A percentile compares a stretch with the other conserved stretches of the same genome.
phyloP scores from a whole-genome alignment of 2,113 vertebrate species.

The Salvator merianae region DNA sequence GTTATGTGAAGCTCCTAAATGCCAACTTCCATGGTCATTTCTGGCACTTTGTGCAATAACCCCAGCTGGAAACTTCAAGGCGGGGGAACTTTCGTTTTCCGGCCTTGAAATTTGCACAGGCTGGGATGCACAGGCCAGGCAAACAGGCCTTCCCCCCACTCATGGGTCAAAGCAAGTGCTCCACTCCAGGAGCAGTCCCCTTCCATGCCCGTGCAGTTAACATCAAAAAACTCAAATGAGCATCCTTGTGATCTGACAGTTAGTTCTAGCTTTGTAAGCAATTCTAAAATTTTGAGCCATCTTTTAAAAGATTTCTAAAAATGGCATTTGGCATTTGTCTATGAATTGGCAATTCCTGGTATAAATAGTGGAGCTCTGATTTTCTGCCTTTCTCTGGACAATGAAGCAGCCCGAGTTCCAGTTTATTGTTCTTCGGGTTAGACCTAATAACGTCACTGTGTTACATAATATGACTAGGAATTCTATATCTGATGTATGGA shows the following conservation, averaged over 20 bases:
- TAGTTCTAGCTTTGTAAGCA: background rate
- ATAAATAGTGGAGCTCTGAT: background rate
- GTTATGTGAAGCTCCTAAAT: no score
- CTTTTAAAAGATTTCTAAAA: no score
- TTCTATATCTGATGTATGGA: background rate
- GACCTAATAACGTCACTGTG: background rate
- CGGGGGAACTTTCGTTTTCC: no score
- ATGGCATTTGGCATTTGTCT: background rate
- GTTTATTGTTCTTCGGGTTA: background rate
- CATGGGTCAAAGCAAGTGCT: no score
- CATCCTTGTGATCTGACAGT: background rate
- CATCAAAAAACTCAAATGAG: background rate
- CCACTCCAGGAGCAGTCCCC: no score
- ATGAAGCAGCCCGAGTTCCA: background rate
- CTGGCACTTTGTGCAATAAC: no score
- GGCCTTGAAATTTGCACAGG: no score
- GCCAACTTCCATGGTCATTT: no score
- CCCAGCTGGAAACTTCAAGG: no score
- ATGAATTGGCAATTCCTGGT: background rate
- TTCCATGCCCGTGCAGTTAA: no score
- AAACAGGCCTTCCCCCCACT: no score
- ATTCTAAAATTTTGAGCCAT: background rate
- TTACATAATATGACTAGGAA: background rate
- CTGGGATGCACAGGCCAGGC: no score
- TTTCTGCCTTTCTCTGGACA: background rate